A percentile compares a stretch with the other conserved stretches of the same genome.
These are phyloP conservation scores for Pedetes capensis DNA, from an alignment of 2,113 vertebrate species.

Conservation along the genomic window DNA sequence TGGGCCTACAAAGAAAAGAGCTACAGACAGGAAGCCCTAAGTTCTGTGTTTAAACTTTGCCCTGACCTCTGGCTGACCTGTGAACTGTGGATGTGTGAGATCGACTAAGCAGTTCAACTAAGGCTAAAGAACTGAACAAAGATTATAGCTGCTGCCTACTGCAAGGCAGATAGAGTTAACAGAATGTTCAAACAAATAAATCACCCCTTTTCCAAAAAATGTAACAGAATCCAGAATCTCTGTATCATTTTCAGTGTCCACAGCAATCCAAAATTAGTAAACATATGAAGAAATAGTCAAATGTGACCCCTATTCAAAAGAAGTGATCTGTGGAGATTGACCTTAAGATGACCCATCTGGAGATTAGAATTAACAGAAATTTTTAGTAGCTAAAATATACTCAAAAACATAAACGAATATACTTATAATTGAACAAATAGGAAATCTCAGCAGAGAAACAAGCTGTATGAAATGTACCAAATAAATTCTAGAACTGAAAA, in stretches of 20 bases:
- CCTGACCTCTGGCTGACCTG: background rate
- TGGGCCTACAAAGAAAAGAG: background rate
- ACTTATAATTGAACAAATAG: conserved; percentile 7
- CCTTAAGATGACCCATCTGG: background rate
- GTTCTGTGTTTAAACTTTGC: background rate
- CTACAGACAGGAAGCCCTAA: background rate
- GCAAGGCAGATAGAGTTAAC: background rate
- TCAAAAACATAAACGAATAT: background rate
- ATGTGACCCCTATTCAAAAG: background rate
- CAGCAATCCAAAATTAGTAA: too few relatives aligned
- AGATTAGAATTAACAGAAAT: background rate
- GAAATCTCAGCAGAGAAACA: conserved; percentile 22
- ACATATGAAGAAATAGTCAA: too few relatives aligned
- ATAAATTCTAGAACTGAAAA: background rate
- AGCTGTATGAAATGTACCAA: background rate
- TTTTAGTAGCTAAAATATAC: background rate
- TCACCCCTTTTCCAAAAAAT: background rate
- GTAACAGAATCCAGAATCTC: background rate
- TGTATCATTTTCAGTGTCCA: too few relatives aligned
- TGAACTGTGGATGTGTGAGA: background rate
- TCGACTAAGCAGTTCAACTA: background rate
- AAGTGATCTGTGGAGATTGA: background rate
- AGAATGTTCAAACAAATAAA: background rate
- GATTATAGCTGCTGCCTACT: background rate
- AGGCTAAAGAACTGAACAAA: background rate